Conservation (phyloP, 2,113 vertebrate species). For the Bujurquina vittata region DNA sequence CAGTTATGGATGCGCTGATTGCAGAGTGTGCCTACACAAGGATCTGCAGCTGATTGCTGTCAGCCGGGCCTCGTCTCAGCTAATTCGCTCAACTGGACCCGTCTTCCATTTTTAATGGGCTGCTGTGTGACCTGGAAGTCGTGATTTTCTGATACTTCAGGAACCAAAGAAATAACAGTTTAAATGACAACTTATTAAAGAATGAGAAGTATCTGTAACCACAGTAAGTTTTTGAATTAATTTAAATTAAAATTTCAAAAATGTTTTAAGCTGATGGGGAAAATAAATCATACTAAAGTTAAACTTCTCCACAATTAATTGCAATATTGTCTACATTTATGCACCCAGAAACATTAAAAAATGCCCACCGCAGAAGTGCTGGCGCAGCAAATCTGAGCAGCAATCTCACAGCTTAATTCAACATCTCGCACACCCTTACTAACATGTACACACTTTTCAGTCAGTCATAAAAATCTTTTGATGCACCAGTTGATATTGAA, state of each 20-base stretch:
- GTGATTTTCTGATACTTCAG: not conserved
- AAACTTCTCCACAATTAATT: fast-evolving
- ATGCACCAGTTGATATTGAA: not conserved
- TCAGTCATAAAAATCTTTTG: not conserved
- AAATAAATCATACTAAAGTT: not conserved
- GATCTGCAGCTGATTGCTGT: not conserved
- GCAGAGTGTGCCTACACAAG: not conserved
- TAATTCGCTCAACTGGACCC: not conserved
- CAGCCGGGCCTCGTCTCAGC: not conserved
- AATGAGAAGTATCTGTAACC: fast-evolving
- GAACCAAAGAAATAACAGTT: not conserved
- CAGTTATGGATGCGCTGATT: not conserved
- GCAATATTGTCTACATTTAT: fast-evolving
- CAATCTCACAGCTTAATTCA: not conserved
- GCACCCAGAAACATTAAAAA: not conserved
- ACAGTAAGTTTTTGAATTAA: not conserved
- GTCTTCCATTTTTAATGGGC: not conserved
- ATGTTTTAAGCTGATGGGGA: not conserved
- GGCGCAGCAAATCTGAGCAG: not conserved
- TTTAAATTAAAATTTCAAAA: not conserved
- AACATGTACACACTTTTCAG: not conserved
- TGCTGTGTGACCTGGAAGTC: not conserved
- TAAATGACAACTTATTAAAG: not conserved
- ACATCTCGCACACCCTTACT: not conserved
- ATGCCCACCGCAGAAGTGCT: not conserved